Conservation (phyloP, 2,888 invertebrate genomes). For the Tiphia femorata region DNA sequence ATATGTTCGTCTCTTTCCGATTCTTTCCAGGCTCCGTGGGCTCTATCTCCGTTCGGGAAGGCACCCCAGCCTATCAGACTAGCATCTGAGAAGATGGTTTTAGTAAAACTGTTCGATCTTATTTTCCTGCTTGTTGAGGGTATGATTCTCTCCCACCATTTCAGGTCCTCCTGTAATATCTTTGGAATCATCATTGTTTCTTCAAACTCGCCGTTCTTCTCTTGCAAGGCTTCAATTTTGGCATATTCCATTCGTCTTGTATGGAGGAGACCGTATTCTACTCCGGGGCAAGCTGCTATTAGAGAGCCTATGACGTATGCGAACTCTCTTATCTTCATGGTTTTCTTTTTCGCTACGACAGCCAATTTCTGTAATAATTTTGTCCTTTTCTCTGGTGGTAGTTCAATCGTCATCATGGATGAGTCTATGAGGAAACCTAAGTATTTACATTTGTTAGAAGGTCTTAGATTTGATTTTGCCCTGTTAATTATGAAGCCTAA, state of each 20-base stretch:
- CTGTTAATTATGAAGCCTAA: conserved; percentile 29
- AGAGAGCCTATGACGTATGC: conserved; percentile 23
- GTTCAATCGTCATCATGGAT: neutral
- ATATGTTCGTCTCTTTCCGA: neutral
- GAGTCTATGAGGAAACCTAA: conserved; percentile 25
- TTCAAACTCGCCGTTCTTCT: neutral
- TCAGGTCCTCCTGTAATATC: neutral
- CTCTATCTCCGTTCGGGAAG: neutral
- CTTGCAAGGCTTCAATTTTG: neutral
- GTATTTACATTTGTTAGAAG: conserved; percentile 7
- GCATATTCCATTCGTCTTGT: neutral
- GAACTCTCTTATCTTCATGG: conserved; percentile 19
- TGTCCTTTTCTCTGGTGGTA: conserved; percentile 8
- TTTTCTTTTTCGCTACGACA: neutral
- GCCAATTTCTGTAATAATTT: neutral
- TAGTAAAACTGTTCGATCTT: neutral
- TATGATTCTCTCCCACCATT: neutral
- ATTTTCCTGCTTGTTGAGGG: neutral
- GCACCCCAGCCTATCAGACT: conserved; percentile 3
- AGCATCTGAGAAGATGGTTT: conserved; percentile 4
- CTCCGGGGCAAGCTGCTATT: conserved; percentile 16
- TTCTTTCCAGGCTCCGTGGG: neutral
- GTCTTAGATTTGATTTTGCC: neutral
- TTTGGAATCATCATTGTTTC: neutral
- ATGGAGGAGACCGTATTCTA: neutral